Evolutionary conservation across 2,888 invertebrate species (phyloP), one percentile per base, ranked within the genome.

Genomic region (Dicranocentrus wangi): DNA sequence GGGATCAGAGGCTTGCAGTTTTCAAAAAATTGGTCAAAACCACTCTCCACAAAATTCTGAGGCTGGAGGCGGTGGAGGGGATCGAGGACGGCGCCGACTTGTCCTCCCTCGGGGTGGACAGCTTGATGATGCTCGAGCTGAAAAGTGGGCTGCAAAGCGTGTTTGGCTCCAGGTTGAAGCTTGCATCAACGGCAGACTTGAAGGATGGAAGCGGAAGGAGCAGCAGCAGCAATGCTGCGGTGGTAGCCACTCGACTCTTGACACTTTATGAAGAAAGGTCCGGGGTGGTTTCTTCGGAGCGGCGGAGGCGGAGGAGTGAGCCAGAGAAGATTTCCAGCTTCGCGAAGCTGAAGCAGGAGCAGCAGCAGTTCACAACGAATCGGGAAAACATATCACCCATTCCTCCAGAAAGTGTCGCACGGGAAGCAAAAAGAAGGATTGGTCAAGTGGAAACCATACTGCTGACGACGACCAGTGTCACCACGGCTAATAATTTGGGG

Each of bases 161-260:
- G 13, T 43, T 83, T 15, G 79, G 83, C 5, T 1, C n/a, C 1
- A 39, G 83, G 13, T 55, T 83, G 32, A 71, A 73, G 7, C n/a
- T 81, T 1, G 51, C 65, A 19, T 71, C 78, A 13, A n/a, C n/a
- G n/a, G 13, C 7, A 7, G 8, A 39, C 8, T 13, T 39, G 8
- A 51, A 51, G 51, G 83, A 79, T n/a, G 82, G 82, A 27, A 83
- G 70, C n/a, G n/a, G n/a, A n/a, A n/a, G n/a, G n/a, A n/a, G n/a
- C n/a, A n/a, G n/a, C n/a, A n/a, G n/a, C n/a, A n/a, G n/a, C 19
- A 83, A 25, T 7, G 65, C 78, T 0, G 47, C 53, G 1, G 8
- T 43, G 15, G 32, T 83, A 8, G 51, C 78, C 1, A 70, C 13
- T 17, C 53, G 53, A 25, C 27, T 83, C 8, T 73, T 78, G 0